These are phyloP conservation scores for Sitta carolinensis DNA, from an alignment of 2,797 vertebrate species.

Conservation along the genomic window DNA sequence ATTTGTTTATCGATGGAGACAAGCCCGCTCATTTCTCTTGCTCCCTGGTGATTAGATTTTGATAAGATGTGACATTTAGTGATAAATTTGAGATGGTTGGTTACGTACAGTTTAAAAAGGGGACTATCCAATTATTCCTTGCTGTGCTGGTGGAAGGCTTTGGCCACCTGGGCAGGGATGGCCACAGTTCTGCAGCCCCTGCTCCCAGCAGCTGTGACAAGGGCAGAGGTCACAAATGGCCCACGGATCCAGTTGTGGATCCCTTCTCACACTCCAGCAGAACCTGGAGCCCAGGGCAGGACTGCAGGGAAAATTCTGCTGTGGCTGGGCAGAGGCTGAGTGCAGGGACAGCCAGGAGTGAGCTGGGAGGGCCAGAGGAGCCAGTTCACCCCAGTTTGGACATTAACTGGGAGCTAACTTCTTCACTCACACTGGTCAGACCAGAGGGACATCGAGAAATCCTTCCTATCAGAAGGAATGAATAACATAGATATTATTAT, in stretches of 20 bases:
- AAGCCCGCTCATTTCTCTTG: slow-evolving; percentile 47
- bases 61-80: slow-evolving; percentile 62
- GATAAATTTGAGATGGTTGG: slow-evolving; percentile 56
- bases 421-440: too few relatives aligned
- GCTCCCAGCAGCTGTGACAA: neutral
- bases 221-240: neutral
- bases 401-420: neutral
- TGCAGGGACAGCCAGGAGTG: neutral
- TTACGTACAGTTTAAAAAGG: slow-evolving; percentile 48
- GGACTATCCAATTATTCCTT: slow-evolving; percentile 31
- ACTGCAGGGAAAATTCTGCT: neutral
- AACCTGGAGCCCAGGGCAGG: neutral
- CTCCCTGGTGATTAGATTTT: slow-evolving; percentile 59
- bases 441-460: too few relatives aligned
- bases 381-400: neutral
- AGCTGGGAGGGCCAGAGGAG: neutral
- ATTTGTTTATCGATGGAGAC: slow-evolving; percentile 58
- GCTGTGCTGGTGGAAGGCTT: neutral
- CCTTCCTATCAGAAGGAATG: too few relatives aligned
- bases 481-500: too few relatives aligned
- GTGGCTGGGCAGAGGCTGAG: neutral
- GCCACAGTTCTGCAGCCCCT: neutral
- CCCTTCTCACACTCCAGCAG: neutral
- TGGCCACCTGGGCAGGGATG: slow-evolving; percentile 42
- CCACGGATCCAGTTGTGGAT: neutral